Conservation (phyloP, 1,140 invertebrate genomes). For the Nebria ingens region DNA sequence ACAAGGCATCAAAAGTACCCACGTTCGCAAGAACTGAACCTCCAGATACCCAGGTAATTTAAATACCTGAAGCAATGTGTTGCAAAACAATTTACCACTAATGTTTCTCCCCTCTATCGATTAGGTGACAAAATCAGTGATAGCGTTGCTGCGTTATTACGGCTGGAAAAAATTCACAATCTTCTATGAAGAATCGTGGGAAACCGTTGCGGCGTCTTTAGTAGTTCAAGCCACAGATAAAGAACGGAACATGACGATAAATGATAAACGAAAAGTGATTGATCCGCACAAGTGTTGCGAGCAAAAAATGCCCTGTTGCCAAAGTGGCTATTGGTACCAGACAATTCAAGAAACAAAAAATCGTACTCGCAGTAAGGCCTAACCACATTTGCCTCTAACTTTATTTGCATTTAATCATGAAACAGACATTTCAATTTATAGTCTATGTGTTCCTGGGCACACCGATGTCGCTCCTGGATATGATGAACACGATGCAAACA, state of each 20-base stretch:
- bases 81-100: conserved; percentile 7
- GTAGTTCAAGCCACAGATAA: conserved; percentile 55
- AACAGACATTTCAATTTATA: conserved; percentile 38
- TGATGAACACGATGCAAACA: conserved; percentile 85
- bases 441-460: conserved; percentile 89
- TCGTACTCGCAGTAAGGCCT: conserved; percentile 69
- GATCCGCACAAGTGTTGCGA: conserved; percentile 67
- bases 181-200: conserved; percentile 73
- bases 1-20: conserved; percentile 72
- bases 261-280: conserved; percentile 54
- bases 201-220: conserved; percentile 65
- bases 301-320: conserved; percentile 58
- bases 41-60: conserved; percentile 73
- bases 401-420: no score
- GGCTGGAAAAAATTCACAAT: conserved; percentile 92
- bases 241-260: conserved; percentile 63
- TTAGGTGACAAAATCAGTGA: conserved; percentile 87
- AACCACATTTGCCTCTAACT: no score
- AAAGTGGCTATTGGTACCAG: conserved; percentile 66
- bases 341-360: conserved; percentile 82
- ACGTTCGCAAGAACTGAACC: conserved; percentile 93
- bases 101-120: background rate
- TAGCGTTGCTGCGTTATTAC: conserved; percentile 79
- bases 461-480: conserved; percentile 66
- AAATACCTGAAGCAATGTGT: background rate